Percentiles rank a stretch among this genome's conserved stretches.
Evolutionary conservation across 1,140 invertebrate species (phyloP).

Genomic region (Pachyrhynchus sulphureomaculatus): DNA sequence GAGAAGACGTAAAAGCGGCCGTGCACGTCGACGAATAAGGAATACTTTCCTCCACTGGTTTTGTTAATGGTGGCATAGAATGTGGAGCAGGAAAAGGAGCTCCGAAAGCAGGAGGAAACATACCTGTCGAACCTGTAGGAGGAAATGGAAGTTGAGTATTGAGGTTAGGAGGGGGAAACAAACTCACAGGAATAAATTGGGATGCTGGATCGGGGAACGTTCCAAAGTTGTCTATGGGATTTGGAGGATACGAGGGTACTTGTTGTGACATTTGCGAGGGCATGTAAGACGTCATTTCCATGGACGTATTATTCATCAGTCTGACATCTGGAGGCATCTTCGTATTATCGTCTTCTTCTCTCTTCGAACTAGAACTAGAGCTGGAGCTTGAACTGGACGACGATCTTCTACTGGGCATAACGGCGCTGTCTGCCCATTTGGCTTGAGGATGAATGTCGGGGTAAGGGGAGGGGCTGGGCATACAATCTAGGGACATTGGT

Average conservation of each 20-base stretch:
- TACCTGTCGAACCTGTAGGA: constrained; percentile 58
- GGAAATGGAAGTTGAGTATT: constrained; percentile 63
- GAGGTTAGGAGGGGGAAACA: constrained; percentile 57
- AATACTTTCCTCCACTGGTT: constrained; percentile 58
- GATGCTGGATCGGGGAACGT: constrained; percentile 55
- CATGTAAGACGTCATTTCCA: constrained; percentile 54
- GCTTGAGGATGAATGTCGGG: constrained; percentile 62
- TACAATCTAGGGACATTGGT: constrained; percentile 56
- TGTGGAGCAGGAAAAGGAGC: constrained; percentile 59
- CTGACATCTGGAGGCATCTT: constrained; percentile 41
- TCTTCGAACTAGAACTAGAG: constrained; percentile 57
- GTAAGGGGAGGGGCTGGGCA: constrained; percentile 66
- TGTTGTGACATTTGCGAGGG: constrained; percentile 54
- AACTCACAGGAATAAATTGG: constrained; percentile 54
- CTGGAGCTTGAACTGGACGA: constrained; percentile 58
- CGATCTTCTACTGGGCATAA: constrained; percentile 65
- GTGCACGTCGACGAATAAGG: constrained; percentile 61
- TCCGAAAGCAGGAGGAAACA: constrained; percentile 63
- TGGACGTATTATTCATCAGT: constrained; percentile 52
- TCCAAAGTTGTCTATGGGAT: constrained; percentile 53
- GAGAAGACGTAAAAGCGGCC: constrained; percentile 74
- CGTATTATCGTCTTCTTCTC: constrained; percentile 51
- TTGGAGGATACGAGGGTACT: constrained; percentile 50
- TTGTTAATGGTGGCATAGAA: constrained; percentile 57
- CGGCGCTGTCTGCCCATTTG: constrained; percentile 72